Conservation (phyloP, 2,888 invertebrate genomes). For the Platycnemis pennipes region DNA sequence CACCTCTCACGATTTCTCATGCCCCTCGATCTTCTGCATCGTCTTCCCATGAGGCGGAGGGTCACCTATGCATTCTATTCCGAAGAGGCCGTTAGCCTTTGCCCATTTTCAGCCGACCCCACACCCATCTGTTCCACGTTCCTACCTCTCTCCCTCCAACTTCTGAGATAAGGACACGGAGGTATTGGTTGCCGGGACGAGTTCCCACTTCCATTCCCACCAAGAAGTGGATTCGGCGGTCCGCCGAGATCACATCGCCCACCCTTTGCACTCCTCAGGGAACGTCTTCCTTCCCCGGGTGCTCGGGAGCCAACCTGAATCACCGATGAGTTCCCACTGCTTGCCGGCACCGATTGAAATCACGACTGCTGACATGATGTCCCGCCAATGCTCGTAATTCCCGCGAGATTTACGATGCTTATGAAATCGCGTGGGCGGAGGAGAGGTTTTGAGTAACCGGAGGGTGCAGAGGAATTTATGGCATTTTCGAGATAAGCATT, state of each 20-base stretch:
- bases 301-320: not conserved
- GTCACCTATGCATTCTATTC: not conserved
- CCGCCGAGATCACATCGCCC: not conserved
- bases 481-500: not conserved
- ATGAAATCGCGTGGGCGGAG: not conserved
- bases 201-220: not conserved
- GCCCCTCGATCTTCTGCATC: not conserved
- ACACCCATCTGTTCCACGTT: not conserved
- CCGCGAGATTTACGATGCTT: not conserved
- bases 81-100: conserved; percentile 20
- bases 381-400: not conserved
- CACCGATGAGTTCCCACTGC: not conserved
- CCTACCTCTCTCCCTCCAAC: not conserved
- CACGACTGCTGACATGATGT: too few relatives aligned
- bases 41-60: not conserved
- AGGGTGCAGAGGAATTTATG: not conserved
- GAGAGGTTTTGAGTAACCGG: not conserved
- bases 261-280: not conserved
- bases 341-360: not conserved
- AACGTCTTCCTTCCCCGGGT: not conserved
- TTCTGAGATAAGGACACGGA: not conserved
- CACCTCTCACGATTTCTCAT: not conserved
- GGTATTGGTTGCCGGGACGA: not conserved
- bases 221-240: not conserved
- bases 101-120: not conserved